Percentiles rank a stretch among this genome's conserved stretches.
Conservation (phyloP, 2,797 vertebrate species). For the Sebastiscus tertius region DNA sequence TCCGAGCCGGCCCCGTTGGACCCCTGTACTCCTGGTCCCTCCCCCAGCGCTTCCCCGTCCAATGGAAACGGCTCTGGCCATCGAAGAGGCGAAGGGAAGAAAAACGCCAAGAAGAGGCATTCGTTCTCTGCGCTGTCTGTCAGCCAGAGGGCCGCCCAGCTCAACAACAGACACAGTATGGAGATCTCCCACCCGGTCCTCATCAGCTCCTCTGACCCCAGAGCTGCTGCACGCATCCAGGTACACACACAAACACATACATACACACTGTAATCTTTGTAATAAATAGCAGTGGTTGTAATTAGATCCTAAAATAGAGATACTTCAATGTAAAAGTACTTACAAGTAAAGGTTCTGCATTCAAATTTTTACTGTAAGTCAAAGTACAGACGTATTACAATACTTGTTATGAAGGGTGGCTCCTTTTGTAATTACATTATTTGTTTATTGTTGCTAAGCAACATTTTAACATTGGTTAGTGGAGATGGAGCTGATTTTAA, state of each 20-base stretch:
- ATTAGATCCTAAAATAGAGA: neutral
- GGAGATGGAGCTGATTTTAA: neutral
- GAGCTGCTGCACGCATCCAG: constrained; percentile 92
- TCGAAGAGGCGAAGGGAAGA: constrained; percentile 91
- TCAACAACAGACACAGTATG: constrained; percentile 98
- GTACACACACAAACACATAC: constrained; percentile 31
- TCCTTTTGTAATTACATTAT: neutral
- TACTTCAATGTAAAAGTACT: neutral
- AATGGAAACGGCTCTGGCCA: constrained; percentile 84
- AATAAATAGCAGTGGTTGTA: neutral
- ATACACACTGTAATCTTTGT: neutral
- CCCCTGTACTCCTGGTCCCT: constrained; percentile 75
- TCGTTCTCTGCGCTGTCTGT: constrained; percentile 97
- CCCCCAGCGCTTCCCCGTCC: constrained; percentile 71
- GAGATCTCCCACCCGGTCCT: constrained; percentile 97
- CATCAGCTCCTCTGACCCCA: constrained; percentile 96
- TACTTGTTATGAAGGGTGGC: neutral
- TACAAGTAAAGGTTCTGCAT: neutral
- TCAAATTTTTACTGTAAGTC: neutral
- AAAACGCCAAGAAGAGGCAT: constrained; percentile 97
- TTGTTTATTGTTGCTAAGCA: neutral
- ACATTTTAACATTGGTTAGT: neutral
- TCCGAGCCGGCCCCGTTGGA: constrained; percentile 76
- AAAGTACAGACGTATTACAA: neutral
- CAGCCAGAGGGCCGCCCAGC: constrained; percentile 92